Evolutionary conservation across 2,797 vertebrate species (phyloP), one percentile per base, ranked within the genome.

Genomic region (Siniperca scherzeri): DNA sequence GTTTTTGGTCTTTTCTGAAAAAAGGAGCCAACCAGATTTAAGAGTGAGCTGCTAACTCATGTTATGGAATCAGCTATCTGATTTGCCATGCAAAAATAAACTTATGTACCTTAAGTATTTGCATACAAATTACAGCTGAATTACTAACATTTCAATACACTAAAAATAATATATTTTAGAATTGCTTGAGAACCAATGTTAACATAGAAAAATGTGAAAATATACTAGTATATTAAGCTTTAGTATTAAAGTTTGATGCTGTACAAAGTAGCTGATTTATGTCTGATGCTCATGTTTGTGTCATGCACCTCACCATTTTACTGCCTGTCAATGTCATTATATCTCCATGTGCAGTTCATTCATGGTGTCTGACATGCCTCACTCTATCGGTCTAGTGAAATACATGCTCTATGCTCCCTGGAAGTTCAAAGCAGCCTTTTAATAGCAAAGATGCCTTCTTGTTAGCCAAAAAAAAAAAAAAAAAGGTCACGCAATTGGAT

Each of bases 281-380:
- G 66, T 81, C 85, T 64, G 52, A 64, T 81, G 80, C 84, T 73
- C 27, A 40, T 92, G 85, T 90, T 90, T 55, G 80, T 84, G 88
- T 88, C 91, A 90, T 78, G 80, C 82, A 61, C 81, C 50, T 89
- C 80, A 87, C 70, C 86, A 78, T 92, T 87, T 91, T 82, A 76
- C 80, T 88, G 89, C 88, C 87, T 90, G 93, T 93, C 92, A 90
- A 25, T 92, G 85, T 90, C 91, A 91, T 88, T 88, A 85, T 69
- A 85, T 87, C 82, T 81, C 78, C 59, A 50, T 52, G 61, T 73
- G 60, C 65, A 22, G 70, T 78, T 88, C 83, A 91, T 87, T 88
- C 82, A 88, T 78, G 74, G 61, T 64, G 77, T 78, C 82, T 91
- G 87, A 90, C 88, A 85, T 74, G 80, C 72, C 72, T 79, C 82